phyloP scores from a whole-genome alignment of 1,140 invertebrate genomes.

The Formica exsecta region DNA sequence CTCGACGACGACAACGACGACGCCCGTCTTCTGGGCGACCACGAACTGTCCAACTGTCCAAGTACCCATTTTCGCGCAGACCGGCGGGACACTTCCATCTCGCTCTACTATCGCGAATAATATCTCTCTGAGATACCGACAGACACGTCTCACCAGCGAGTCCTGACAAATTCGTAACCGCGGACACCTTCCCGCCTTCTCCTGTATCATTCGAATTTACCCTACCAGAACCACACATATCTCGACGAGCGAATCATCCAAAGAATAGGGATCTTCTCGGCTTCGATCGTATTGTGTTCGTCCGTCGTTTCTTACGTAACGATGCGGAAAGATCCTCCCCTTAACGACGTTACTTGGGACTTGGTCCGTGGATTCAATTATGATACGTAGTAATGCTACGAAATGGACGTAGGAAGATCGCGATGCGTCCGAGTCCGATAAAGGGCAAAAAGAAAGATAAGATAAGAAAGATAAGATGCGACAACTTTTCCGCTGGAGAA shows the following conservation, averaged over 20 bases:
- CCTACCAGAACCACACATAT: conserved; percentile 67
- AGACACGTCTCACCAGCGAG: conserved; percentile 68
- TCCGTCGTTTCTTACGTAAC: conserved; percentile 23
- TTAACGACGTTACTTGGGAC: not conserved
- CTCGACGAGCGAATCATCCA: conserved; percentile 56
- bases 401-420: too few relatives aligned
- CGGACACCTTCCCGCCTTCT: not conserved
- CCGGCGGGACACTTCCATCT: conserved; percentile 54
- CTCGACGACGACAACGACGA: conserved; percentile 37
- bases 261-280: not conserved
- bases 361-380: conserved; percentile 24
- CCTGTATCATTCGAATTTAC: conserved; percentile 75
- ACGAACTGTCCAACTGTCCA: conserved; percentile 82
- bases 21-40: conserved; percentile 45
- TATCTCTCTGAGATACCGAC: conserved; percentile 70
- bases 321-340: not conserved
- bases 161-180: conserved; percentile 74
- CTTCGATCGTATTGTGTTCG: not conserved
- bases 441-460: not conserved
- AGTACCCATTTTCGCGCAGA: conserved; percentile 74
- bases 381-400: not conserved
- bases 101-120: conserved; percentile 74
- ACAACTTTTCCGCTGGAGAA: not conserved
- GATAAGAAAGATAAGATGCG: not conserved
- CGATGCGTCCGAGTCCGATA: not conserved